phyloP scores from a whole-genome alignment of 2,888 invertebrate genomes.

The Iphiclides podalirius region DNA sequence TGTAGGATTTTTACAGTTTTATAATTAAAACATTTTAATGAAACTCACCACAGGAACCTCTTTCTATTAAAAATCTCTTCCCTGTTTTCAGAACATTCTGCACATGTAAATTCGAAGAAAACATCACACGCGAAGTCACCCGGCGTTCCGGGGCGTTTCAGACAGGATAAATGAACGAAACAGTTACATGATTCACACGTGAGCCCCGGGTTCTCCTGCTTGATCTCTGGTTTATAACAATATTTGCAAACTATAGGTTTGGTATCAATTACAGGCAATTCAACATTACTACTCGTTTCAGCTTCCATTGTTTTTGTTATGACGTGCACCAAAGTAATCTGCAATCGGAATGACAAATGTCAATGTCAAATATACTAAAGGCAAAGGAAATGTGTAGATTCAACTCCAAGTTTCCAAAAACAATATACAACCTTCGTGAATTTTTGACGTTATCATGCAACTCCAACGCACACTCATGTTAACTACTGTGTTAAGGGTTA shows the following conservation, averaged over 20 bases:
- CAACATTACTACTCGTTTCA: not conserved
- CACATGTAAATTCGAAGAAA: constrained; percentile 86
- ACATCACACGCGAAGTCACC: constrained; percentile 87
- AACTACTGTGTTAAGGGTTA: no score
- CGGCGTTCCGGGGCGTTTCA: constrained; percentile 84
- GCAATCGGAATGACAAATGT: not conserved
- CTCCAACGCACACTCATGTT: no score
- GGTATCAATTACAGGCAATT: not conserved
- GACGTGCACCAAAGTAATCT: no score
- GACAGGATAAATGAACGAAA: constrained; percentile 83
- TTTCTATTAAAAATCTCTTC: constrained; percentile 82
- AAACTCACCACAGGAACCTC: constrained; percentile 84
- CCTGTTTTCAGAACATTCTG: constrained; percentile 79
- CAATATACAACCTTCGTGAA: no score
- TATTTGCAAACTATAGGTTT: constrained; percentile 72
- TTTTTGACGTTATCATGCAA: no score
- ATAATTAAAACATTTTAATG: not conserved
- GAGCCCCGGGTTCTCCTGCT: constrained; percentile 80
- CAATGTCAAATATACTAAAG: not conserved
- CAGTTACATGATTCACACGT: constrained; percentile 80
- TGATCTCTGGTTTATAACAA: constrained; percentile 74
- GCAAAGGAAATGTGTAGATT: no score
- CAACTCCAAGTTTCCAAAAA: no score
- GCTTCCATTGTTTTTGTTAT: constrained; percentile 17
- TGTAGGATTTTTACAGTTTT: no score